A percentile compares a stretch with the other conserved stretches of the same genome.
phyloP scores from a whole-genome alignment of 2,888 invertebrate species.

The Scrobipalpa atriplicella region DNA sequence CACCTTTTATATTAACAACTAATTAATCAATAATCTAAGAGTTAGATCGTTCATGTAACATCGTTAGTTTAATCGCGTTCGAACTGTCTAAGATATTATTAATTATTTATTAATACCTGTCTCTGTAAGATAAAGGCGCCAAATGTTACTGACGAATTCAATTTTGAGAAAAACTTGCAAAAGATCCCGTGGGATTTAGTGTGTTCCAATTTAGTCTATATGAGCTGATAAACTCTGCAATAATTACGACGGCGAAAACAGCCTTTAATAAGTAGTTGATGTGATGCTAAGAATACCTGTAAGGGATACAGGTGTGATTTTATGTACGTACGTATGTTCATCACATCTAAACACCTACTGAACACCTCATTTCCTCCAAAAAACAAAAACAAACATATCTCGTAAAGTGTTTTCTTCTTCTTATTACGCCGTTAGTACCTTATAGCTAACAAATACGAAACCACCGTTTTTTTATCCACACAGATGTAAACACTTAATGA shows the following conservation, averaged over 20 bases:
- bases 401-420: background rate
- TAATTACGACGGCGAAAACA: no score
- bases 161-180: no score
- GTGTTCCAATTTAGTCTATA: no score
- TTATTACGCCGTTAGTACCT: background rate
- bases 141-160: no score
- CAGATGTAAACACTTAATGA: background rate
- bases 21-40: background rate
- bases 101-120: background rate
- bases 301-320: no score
- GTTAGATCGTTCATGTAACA: constrained; percentile 5
- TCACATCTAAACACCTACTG: background rate
- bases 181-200: no score
- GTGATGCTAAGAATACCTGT: no score
- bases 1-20: background rate
- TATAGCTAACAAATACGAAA: background rate
- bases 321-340: no score
- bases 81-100: background rate
- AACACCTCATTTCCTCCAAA: background rate
- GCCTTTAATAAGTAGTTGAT: no score
- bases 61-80: background rate
- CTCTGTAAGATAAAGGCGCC: no score
- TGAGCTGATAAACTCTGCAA: no score
- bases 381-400: background rate
- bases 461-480: background rate